phyloP scores from a whole-genome alignment of 2,888 invertebrate species.

The Litoditis marina region DNA sequence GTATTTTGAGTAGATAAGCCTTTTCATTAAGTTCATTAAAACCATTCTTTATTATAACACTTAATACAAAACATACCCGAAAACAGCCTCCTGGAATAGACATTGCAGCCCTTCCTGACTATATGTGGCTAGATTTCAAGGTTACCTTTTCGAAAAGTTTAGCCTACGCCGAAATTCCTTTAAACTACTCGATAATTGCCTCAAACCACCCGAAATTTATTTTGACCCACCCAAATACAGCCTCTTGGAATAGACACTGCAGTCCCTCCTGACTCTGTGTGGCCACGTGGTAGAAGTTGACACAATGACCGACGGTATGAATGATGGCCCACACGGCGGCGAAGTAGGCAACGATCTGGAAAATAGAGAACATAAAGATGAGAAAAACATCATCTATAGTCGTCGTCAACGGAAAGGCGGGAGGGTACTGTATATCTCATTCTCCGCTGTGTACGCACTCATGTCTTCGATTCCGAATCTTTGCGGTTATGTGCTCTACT shows the following conservation, averaged over 20 bases:
- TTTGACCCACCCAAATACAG: slow-evolving; percentile 71
- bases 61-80: slow-evolving; percentile 67
- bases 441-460: too few relatives aligned
- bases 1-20: too few relatives aligned
- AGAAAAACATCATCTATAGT: neutral
- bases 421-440: too few relatives aligned
- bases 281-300: slow-evolving; percentile 94
- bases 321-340: slow-evolving; percentile 86
- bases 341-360: slow-evolving; percentile 81
- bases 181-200: neutral
- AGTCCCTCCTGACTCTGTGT: slow-evolving; percentile 90
- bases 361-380: neutral
- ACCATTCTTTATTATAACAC: too few relatives aligned
- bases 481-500: too few relatives aligned
- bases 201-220: neutral
- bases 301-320: slow-evolving; percentile 89
- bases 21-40: too few relatives aligned
- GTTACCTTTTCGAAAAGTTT: too few relatives aligned
- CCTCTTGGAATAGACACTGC: slow-evolving; percentile 85
- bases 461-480: too few relatives aligned
- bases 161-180: too few relatives aligned
- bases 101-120: slow-evolving; percentile 86
- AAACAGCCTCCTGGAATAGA: slow-evolving; percentile 86
- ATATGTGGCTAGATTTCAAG: slow-evolving; percentile 91
- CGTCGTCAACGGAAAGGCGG: too few relatives aligned